These are phyloP conservation scores for Leptinotarsa haldemani DNA, from an alignment of 2,888 invertebrate species.

Conservation along the genomic window DNA sequence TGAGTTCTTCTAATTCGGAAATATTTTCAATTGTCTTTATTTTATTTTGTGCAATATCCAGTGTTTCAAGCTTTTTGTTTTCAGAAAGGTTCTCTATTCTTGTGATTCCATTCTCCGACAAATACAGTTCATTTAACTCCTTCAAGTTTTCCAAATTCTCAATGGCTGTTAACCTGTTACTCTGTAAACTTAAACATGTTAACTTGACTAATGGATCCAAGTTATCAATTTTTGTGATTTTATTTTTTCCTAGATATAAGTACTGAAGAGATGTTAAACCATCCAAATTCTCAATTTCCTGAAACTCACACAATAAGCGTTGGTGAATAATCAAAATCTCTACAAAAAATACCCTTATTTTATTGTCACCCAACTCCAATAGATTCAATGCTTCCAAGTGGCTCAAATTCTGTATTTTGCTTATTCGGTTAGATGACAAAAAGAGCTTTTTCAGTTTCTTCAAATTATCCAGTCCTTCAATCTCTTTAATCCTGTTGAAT, in stretches of 20 bases:
- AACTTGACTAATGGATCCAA: constrained; percentile 79
- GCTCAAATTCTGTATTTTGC: constrained; percentile 87
- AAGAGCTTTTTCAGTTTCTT: constrained; percentile 84
- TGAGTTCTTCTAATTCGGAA: constrained; percentile 78
- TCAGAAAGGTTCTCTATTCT: constrained; percentile 80
- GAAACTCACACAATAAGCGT: constrained; percentile 51
- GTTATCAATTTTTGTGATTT: constrained; percentile 88
- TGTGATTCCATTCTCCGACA: constrained; percentile 93
- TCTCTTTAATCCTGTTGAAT: constrained; percentile 91
- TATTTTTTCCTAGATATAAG: constrained; percentile 94
- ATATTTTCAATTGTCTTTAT: constrained; percentile 85
- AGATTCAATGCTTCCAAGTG: constrained; percentile 82
- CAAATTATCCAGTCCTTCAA: constrained; percentile 83
- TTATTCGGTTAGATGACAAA: constrained; percentile 90
- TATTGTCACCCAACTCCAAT: constrained; percentile 96
- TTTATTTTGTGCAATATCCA: constrained; percentile 92
- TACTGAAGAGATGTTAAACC: constrained; percentile 79
- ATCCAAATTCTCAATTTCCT: constrained; percentile 89
- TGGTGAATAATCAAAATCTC: constrained; percentile 19
- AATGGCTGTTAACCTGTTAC: constrained; percentile 88
- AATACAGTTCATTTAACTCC: constrained; percentile 87
- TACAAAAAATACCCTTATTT: constrained; percentile 74
- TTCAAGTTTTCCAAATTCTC: constrained; percentile 83
- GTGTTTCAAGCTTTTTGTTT: constrained; percentile 80
- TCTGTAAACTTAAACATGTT: constrained; percentile 87